Base-by-base conservation (phyloP, 2,113 vertebrate species). In the Arizona elegans region DNA sequence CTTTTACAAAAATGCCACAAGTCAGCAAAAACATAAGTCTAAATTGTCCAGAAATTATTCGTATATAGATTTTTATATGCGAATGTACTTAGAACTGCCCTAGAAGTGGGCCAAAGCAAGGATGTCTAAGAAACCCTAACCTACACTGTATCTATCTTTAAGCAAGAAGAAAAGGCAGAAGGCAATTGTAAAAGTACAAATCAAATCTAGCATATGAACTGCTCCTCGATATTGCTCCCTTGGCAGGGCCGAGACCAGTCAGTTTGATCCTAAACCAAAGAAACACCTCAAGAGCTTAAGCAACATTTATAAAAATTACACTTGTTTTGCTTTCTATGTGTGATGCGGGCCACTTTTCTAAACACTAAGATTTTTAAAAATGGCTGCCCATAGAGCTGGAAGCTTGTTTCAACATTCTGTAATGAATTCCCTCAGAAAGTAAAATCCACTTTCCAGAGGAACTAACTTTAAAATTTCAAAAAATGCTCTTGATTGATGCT, bases 51-150 rank as follows among this genome's bases (percentile, higher is more conserved):
- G 94, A 92, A 96, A 94, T 94, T 93, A 92, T 96, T 94, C 94
- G 92, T 95, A 94, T 93, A 17, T 95, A 94, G 94, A 89, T 90
- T 33, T 94, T 94, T 95, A 95, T 95, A 96, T 97, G 95, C 91
- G 90, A 95, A 96, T 21, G 92, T 90, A 91, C 96, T 96, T 95
- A 96, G 93, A 96, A 96, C 94, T 93, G 93, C 96, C 95, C 94
- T 94, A 96, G 96, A 96, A 96, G 95, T 95, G 95, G 95, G 93
- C 95, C 94, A 96, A 96, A 95, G 95, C 92, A 96, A 96, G 95
- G 33, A 38, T 38, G 75, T 9, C 17, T 81, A 81, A 81, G 75
- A 81, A 81, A 81, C 43, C 33, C 75, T 81, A 43, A 43, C 33
- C 75, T 38, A 81, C 3, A 43, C 33, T 43, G 8, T 19, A 9